A percentile compares a stretch with the other conserved stretches of the same genome.
Conservation (phyloP, 2,888 invertebrate genomes). For the Phymatocera aterrima region DNA sequence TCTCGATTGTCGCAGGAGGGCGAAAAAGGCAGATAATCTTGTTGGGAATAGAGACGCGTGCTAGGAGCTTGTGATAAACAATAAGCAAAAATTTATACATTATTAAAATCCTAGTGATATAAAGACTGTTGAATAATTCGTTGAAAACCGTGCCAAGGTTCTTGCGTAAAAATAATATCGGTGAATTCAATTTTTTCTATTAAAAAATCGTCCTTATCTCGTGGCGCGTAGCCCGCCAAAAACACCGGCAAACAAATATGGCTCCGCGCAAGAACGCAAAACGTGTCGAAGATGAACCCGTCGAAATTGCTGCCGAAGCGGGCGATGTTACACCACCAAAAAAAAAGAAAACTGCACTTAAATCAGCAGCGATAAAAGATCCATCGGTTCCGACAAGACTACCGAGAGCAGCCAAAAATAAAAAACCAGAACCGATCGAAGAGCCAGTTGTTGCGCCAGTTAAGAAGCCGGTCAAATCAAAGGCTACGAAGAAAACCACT, state of each 20-base stretch:
- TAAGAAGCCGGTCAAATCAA: conserved; percentile 49
- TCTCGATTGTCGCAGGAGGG: conserved; percentile 27
- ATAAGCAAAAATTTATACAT: neutral
- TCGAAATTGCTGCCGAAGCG: conserved; percentile 50
- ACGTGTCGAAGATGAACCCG: conserved; percentile 51
- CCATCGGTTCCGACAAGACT: conserved; percentile 43
- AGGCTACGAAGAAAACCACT: conserved; percentile 23
- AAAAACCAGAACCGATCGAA: conserved; percentile 26
- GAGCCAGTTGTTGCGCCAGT: neutral
- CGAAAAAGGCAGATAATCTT: neutral
- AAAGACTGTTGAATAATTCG: neutral
- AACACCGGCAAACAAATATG: conserved; percentile 51
- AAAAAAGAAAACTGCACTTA: conserved; percentile 49
- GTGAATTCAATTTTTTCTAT: neutral
- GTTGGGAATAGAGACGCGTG: conserved; percentile 38
- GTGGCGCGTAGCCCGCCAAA: conserved; percentile 46
- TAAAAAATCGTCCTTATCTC: conserved; percentile 13
- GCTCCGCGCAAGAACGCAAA: conserved; percentile 58
- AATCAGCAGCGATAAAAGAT: conserved; percentile 7
- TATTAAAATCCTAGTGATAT: neutral
- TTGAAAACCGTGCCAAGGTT: conserved; percentile 2
- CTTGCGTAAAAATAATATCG: neutral
- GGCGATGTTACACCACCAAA: conserved; percentile 56
- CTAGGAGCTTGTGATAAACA: conserved; percentile 29
- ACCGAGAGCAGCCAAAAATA: conserved; percentile 53